Conservation (phyloP, 2,113 vertebrate species). For the Cathartes aura region DNA sequence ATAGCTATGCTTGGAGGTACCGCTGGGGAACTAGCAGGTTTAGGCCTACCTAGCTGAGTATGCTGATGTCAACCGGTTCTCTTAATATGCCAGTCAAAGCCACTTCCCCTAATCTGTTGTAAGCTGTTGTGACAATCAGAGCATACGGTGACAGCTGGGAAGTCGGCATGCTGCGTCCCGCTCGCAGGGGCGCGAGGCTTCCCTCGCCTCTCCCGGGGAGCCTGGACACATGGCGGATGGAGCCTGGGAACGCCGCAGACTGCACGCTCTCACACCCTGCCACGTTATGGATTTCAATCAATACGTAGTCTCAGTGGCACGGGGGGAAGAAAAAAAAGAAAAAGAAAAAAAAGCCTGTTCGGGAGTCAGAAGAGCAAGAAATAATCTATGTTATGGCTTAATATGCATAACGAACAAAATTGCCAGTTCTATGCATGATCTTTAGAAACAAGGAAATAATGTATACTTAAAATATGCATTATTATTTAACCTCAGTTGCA, state of each 20-base stretch:
- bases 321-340: accelerated
- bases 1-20: background rate
- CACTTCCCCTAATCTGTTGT: slow-evolving; percentile 5
- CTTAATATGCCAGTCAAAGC: slow-evolving; percentile 27
- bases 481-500: background rate
- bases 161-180: background rate
- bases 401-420: background rate
- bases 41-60: slow-evolving; percentile 15
- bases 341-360: background rate
- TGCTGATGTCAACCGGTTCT: slow-evolving; percentile 10
- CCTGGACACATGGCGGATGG: slow-evolving; percentile 20
- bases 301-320: background rate
- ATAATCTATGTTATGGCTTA: background rate
- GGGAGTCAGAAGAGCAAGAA: background rate
- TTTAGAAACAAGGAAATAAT: background rate
- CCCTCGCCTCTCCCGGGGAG: background rate
- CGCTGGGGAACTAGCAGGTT: background rate
- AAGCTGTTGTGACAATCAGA: slow-evolving; percentile 26
- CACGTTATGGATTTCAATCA: slow-evolving; percentile 72
- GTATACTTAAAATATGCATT: background rate
- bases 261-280: slow-evolving; percentile 66
- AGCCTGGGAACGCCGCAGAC: slow-evolving; percentile 75
- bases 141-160: slow-evolving; percentile 38
- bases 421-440: background rate
- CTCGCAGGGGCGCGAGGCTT: background rate